Base-by-base conservation (phyloP, 1,140 invertebrate species). In the Aphelenchoides fujianensis region DNA sequence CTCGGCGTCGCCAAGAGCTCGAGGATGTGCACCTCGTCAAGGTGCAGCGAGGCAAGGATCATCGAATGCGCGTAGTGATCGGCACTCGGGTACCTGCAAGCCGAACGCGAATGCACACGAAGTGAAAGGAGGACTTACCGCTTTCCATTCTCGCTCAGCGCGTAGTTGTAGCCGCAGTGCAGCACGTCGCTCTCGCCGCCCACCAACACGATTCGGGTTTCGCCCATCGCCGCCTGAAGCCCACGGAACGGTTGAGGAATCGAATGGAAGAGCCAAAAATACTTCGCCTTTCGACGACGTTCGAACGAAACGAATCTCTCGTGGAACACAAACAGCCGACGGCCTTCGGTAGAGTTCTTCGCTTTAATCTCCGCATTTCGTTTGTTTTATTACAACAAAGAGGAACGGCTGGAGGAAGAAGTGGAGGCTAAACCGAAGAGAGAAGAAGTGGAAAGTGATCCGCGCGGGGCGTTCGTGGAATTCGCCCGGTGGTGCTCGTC, bases 121-220 rank as follows among this genome's bases (percentile, higher is more conserved):
- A 1, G 2, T 61, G 12, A 61, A 19, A 41, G 36, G 23, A 63
- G 74, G 37, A 72, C 23, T 3, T 12, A 82, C 81, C 81, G 23
- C 74, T 84, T 82, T 23, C 82, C 82, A 2, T 70, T 73, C 57
- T 83, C 68, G 52, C 68, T 84, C 5, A 83, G 64, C 2, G 81
- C 75, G 68, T 75, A 76, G 61, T 57, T 72, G 59, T 72, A 82
- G 5, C 79, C 81, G 57, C 69, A 79, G 59, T 83, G 81, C 7
- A 83, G 62, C 68, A 83, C 74, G 69, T 83, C 81, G 7, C 71
- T 63, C n/a, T 83, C 81, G 64, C 83, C 79, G 1, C 81, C 82
- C 31, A 83, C 64, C 23, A 83, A 70, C 3, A 83, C 72, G 68
- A 83, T 83, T 57, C 63, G 55, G 0, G 71, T 73, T 57, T 76